Conservation (phyloP, 2,797 vertebrate species). For the Molossus alvarezi region DNA sequence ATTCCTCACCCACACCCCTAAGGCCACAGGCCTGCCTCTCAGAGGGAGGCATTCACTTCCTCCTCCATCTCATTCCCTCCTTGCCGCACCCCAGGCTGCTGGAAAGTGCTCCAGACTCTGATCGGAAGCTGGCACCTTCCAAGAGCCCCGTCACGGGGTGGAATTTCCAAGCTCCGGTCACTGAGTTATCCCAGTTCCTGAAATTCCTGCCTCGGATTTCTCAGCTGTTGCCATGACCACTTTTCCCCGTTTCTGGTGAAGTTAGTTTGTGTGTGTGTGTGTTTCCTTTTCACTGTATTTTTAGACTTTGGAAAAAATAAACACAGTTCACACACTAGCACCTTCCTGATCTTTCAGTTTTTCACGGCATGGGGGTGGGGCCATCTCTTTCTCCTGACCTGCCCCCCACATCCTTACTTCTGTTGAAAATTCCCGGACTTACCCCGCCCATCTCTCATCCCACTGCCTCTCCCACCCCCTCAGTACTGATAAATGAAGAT, state of each 20-base stretch:
- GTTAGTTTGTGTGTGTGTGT: constrained; percentile 54
- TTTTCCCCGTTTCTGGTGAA: constrained; percentile 78
- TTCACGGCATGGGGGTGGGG: background rate
- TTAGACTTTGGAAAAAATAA: constrained; percentile 83
- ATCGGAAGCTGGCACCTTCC: constrained; percentile 69
- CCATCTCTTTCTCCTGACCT: constrained; percentile 14
- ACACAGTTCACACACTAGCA: constrained; percentile 59
- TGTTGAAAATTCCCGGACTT: constrained; percentile 59
- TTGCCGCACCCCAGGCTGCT: constrained; percentile 65
- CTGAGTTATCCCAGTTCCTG: constrained; percentile 79
- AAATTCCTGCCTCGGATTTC: constrained; percentile 81
- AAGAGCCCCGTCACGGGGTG: constrained; percentile 55
- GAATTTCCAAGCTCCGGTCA: constrained; percentile 84
- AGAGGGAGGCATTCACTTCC: no score
- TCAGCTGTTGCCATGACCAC: constrained; percentile 62
- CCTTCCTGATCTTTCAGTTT: constrained; percentile 60
- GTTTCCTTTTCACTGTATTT: constrained; percentile 82
- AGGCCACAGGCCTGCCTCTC: background rate
- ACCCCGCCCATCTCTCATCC: background rate
- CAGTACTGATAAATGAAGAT: background rate
- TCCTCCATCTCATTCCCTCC: background rate
- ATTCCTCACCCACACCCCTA: background rate
- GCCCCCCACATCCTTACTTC: background rate
- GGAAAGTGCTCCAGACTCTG: constrained; percentile 72
- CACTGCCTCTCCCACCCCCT: background rate